A percentile compares a stretch with the other conserved stretches of the same genome.
phyloP scores from a whole-genome alignment of 2,888 invertebrate genomes.

The Diarsia dahlii region DNA sequence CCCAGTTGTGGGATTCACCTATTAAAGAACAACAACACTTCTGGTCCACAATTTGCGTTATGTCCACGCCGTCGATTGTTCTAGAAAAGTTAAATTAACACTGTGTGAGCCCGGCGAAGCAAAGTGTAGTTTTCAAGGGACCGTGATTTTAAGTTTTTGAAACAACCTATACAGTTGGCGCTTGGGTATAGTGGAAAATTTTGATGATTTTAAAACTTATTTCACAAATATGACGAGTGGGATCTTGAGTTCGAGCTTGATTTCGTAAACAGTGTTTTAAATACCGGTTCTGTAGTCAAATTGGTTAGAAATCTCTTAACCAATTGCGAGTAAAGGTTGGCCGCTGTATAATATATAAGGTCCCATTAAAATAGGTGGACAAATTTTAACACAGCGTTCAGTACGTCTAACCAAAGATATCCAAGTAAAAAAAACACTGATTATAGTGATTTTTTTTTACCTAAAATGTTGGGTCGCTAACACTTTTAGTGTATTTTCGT shows the following conservation, averaged over 20 bases:
- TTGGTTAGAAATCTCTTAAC: too few species aligned
- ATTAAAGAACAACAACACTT: conserved; percentile 56
- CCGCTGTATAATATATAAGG: too few species aligned
- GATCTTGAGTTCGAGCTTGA: not conserved
- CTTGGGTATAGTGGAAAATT: not conserved
- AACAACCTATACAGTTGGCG: conserved; percentile 4
- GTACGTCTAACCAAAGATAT: too few species aligned
- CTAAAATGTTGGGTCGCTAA: too few species aligned
- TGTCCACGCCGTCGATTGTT: conserved; percentile 38
- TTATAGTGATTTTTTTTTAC: too few species aligned
- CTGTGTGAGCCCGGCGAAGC: conserved; percentile 9
- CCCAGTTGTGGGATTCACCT: conserved; percentile 33
- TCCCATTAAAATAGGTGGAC: too few species aligned
- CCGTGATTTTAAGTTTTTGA: conserved; percentile 36
- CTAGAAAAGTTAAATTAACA: conserved; percentile 60
- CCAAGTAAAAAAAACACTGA: too few species aligned
- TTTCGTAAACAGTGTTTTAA: not conserved
- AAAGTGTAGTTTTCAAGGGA: conserved; percentile 22
- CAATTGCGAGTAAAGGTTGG: too few species aligned
- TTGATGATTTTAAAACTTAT: not conserved
- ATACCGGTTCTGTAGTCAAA: too few species aligned
- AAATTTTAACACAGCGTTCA: too few species aligned
- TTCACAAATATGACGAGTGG: not conserved
- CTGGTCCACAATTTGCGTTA: conserved; percentile 32
- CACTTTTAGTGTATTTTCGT: too few species aligned